Evolutionary conservation across 2,888 invertebrate genomes (phyloP).

Genomic region (Andricus curvator): DNA sequence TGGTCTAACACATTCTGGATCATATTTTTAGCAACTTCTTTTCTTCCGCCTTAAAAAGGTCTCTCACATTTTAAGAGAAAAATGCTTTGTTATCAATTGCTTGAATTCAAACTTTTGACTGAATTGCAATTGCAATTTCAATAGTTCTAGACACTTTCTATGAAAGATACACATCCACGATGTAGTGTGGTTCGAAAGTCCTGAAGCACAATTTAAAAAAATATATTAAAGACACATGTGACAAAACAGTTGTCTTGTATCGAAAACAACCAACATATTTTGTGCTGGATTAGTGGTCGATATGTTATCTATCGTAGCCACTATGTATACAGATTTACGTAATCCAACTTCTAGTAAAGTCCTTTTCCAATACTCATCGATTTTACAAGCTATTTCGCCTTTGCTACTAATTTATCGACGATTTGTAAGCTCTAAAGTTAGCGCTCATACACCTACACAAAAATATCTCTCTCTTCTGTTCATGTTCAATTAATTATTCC

Average conservation of each 20-base stretch:
- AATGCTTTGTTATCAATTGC: too few species aligned
- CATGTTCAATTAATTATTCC: conserved; percentile 35
- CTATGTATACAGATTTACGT: conserved; percentile 10
- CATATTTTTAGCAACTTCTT: too few species aligned
- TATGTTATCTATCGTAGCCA: not conserved
- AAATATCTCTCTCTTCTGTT: not conserved
- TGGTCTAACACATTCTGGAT: too few species aligned
- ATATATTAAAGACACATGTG: too few species aligned
- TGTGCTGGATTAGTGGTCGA: not conserved
- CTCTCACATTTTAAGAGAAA: too few species aligned
- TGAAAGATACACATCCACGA: too few species aligned
- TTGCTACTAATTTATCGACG: conserved; percentile 33
- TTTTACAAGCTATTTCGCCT: conserved; percentile 26
- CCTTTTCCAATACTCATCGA: conserved; percentile 30
- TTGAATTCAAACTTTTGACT: too few species aligned
- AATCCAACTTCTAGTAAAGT: conserved; percentile 22
- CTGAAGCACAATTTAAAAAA: too few species aligned
- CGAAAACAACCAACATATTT: not conserved
- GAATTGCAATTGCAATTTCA: too few species aligned
- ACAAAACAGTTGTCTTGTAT: not conserved
- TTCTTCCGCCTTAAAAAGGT: too few species aligned
- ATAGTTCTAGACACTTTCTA: too few species aligned
- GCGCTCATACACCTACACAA: conserved; percentile 15
- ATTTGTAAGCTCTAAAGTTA: conserved; percentile 40
- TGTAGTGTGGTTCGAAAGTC: too few species aligned